Base-by-base conservation (phyloP, 2,113 vertebrate species). In the Mugil cephalus region DNA sequence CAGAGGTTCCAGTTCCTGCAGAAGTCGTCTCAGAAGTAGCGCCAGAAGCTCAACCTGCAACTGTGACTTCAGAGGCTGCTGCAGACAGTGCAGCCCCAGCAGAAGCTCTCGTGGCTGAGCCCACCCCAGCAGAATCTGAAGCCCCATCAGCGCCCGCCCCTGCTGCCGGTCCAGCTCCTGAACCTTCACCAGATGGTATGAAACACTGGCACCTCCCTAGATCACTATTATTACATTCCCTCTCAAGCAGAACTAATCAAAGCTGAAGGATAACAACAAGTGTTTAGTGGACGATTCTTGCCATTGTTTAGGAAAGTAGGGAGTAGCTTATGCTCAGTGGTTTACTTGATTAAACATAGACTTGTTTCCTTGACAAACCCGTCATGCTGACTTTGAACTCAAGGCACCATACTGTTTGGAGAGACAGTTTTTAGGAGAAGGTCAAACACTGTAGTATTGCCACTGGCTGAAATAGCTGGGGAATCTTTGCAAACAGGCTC, bases 151-250 rank as follows among this genome's bases (percentile, higher is more conserved):
- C 77, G 34, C 50, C 74, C 36, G 0, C 51, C 10, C 46, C 79
- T 38, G 69, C 61, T 45, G 52, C 65, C 19, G 78, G 77, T 14
- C 45, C 79, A n/a, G 48, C 56, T 12, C 61, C 62, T 9, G 78
- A 78, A 36, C 17, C 61, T 10, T 64, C 74, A 66, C 36, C 83
- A 39, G 36, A 60, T 77, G 84, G 89, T 92, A 88, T 36, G 53
- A 18, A 51, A 34, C 36, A 53, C 39, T 39, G 38, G 69, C 6
- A 43, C 1, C 15, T 34, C 15, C 24, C 24, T 10, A 14, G 4
- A 67, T 38, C 10, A 15, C 34, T 15, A 9, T 40, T 4, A 43
- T 14, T 9, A 42, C 59, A 55, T 69, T 62, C 64, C 21, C n/a
- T 50, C 15, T 18, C 40, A 1, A 55, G 39, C 21, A 46, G 15